phyloP scores from a whole-genome alignment of 2,797 vertebrate genomes.

The Onychomys leucogaster region DNA sequence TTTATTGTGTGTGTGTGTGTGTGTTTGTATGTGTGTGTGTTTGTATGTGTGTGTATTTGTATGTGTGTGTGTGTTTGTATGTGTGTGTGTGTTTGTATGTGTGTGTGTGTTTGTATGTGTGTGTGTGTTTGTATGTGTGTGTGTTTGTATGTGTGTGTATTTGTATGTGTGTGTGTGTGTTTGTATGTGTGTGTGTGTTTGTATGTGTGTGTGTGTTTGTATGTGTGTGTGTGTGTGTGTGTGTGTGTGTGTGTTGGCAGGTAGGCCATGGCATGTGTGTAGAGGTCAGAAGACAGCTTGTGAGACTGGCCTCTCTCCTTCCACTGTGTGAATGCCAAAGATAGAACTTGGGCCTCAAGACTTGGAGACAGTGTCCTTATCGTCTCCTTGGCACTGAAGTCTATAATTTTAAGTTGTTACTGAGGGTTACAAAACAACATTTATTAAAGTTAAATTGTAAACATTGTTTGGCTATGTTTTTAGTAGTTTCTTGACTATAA shows the following conservation, averaged over 20 bases:
- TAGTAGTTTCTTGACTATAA: constrained; percentile 8
- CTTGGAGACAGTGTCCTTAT: background rate
- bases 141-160: too few species aligned
- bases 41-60: too few species aligned
- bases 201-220: too few species aligned
- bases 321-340: background rate
- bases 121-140: too few species aligned
- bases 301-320: background rate
- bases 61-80: too few species aligned
- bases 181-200: too few species aligned
- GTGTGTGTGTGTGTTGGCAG: too few species aligned
- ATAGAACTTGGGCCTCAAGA: background rate
- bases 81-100: too few species aligned
- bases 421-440: background rate
- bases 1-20: background rate
- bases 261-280: background rate
- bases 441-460: background rate
- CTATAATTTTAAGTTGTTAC: background rate
- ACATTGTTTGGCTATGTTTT: background rate
- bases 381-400: background rate
- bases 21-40: too few species aligned
- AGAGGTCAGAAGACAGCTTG: background rate
- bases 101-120: background rate
- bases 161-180: too few species aligned
- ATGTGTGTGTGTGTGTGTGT: background rate